Base-by-base conservation (phyloP, 2,888 invertebrate species). In the Drosophila cracens region DNA sequence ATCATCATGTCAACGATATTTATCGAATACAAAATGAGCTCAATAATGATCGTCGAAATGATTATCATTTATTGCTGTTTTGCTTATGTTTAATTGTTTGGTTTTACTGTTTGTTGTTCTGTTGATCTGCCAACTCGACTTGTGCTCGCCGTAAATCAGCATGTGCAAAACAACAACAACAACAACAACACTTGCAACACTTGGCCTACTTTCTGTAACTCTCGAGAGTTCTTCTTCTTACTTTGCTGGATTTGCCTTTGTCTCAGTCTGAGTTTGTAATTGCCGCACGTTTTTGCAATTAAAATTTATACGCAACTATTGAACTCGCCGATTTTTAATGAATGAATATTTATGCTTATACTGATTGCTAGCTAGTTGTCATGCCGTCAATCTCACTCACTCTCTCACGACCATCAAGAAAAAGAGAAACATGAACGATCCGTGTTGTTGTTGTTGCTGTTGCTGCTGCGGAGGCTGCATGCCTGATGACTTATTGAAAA, bases 201-300 rank as follows among this genome's bases (percentile, higher is more conserved):
- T 73, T 85, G 85, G 83, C 85, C 90, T 71, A 85, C 89, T 85
- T 85, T 69, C 52, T 49, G 60, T 51, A 10, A 40, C 59, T 49
- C 51, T 61, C 51, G 49, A 36, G 33, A 13, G 43, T 43, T 27
- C 7, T 40, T 46, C 16, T 25, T n/a, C n/a, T n/a, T n/a, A n/a
- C n/a, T n/a, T n/a, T n/a, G n/a, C n/a, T n/a, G n/a, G n/a, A n/a
- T n/a, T 38, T 38, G 29, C 53, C 62, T 59, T 71, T 58, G 53
- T 46, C 43, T 53, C 40, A 8, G 46, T 4, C 2, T 7, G 4
- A 27, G 33, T 58, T 64, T 59, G 66, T 70, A 65, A 49, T 62
- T 70, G 64, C 27, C 58, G 81, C 91, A 89, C 86, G 91, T 86
- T 91, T 91, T 82, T 69, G 90, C 91, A 91, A 91, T 91, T 87